Evolutionary conservation across 2,888 invertebrate genomes (phyloP), one percentile per base, ranked within the genome.

Genomic region (Dryomyza anilis): DNA sequence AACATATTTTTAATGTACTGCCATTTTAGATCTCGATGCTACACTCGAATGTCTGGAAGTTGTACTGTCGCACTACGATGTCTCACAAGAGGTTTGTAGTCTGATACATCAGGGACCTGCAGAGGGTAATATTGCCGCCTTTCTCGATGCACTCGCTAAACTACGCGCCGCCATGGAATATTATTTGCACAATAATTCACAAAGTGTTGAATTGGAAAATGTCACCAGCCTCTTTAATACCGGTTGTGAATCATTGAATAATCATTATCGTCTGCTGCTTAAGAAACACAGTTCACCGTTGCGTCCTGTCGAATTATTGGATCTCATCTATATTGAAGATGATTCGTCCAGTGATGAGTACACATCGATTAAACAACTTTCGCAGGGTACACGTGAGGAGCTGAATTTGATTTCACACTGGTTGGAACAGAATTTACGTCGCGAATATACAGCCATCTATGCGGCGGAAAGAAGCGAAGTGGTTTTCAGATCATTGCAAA

Each of bases 41-140:
- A 95, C 96, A 2, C 86, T 97, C 30, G 89, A 90, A 67, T 89
- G 93, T 19, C 83, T 99, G 72, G 98, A 98, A 77, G 93, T 93
- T 82, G 98, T 98, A 0, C 92, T 99, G 39, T 93, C 94, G 60
- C 98, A 93, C 80, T 99, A 98, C 82, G 95, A 96, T 85, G 95
- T 97, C 30, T 93, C 95, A 1, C 91, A 94, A 79, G 95, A 96
- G 78, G 91, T 96, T 5, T 96, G 95, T 67, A 89, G 90, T 71
- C 87, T 91, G 3, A 92, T 97, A 29, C 91, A 93, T 74, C 91
- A 91, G 68, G 96, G 96, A 7, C 96, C 94, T 0, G 87, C 89
- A 29, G 87, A 87, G 4, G 85, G 87, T 2, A 87, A 87, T 57
- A 86, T 88, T 0, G 87, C 87, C 25, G 83, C 87, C 0, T 84